phyloP scores from a whole-genome alignment of 1,140 invertebrate genomes.

The Habropoda laboriosa region DNA sequence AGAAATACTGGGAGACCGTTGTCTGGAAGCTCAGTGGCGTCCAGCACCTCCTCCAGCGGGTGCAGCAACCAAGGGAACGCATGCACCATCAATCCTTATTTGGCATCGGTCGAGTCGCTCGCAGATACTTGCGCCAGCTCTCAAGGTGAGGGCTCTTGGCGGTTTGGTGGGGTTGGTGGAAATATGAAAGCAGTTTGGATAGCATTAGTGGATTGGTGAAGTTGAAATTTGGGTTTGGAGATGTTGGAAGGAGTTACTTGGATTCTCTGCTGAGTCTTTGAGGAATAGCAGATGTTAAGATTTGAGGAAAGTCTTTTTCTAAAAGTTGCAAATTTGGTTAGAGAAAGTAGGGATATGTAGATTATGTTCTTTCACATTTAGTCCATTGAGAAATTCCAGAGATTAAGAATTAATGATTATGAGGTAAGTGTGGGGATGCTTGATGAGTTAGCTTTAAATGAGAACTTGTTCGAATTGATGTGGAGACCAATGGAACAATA shows the following conservation, averaged over 20 bases:
- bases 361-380: too few species aligned
- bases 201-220: not conserved
- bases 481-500: too few species aligned
- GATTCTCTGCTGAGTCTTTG: not conserved
- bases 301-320: too few species aligned
- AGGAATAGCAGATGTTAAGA: not conserved
- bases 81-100: conserved; percentile 84
- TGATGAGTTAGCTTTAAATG: too few species aligned
- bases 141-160: conserved; percentile 75
- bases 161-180: not conserved
- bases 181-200: not conserved
- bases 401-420: too few species aligned
- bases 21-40: conserved; percentile 91
- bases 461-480: too few species aligned
- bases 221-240: not conserved
- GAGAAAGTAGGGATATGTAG: too few species aligned
- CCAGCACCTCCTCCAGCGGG: conserved; percentile 87
- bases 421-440: too few species aligned
- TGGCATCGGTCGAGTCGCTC: conserved; percentile 90
- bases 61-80: conserved; percentile 78
- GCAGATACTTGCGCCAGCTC: conserved; percentile 85
- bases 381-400: too few species aligned
- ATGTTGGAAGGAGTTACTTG: not conserved
- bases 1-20: conserved; percentile 83
- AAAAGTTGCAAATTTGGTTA: too few species aligned